phyloP scores from a whole-genome alignment of 2,113 vertebrate species.

The Aegotheles bennettii region DNA sequence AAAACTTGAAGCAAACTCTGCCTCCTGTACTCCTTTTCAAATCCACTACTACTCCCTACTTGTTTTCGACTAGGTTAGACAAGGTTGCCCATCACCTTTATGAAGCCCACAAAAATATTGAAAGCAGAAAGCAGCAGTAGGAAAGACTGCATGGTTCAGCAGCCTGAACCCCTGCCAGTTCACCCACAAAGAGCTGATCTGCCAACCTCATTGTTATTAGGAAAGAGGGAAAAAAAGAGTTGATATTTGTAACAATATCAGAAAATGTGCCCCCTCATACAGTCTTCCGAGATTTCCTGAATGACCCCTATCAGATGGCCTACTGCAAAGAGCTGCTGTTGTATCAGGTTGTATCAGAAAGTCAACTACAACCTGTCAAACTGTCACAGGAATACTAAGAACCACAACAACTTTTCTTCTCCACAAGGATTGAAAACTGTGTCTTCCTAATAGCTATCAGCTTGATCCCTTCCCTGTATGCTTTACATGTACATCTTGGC shows the following conservation, averaged over 20 bases:
- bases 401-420: background rate
- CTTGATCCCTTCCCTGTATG: background rate
- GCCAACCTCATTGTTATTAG: background rate
- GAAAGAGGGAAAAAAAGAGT: rapidly evolving
- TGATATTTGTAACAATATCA: background rate
- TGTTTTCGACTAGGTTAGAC: background rate
- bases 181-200: background rate
- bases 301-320: background rate
- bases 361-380: background rate
- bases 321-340: background rate
- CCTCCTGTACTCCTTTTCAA: background rate
- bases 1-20: background rate
- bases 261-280: background rate
- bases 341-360: background rate
- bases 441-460: background rate
- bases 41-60: rapidly evolving
- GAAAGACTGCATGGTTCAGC: background rate
- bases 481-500: background rate
- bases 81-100: background rate
- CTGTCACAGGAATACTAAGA: background rate
- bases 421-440: background rate
- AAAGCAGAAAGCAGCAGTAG: background rate
- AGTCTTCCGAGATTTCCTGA: background rate
- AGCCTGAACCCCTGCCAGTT: background rate
- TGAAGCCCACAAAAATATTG: background rate